Base-by-base conservation (phyloP, 2,113 vertebrate species). In the Dascyllus trimaculatus region DNA sequence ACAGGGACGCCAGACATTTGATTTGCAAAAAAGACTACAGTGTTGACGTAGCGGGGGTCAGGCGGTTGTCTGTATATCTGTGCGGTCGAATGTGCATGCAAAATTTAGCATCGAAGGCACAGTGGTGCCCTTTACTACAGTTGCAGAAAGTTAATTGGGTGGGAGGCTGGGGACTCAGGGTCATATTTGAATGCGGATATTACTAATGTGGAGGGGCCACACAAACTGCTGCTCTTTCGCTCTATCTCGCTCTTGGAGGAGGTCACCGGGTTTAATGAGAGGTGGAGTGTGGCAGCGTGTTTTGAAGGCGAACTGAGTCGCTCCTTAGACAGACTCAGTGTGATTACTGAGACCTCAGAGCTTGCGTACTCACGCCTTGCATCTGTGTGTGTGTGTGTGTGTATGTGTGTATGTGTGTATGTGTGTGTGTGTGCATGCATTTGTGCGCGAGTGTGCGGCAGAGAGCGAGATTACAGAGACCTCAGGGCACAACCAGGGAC, bases 231-330 rank as follows among this genome's bases (percentile, higher is more conserved):
- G 4, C 72, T 17, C 56, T 43, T 43, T 32, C 25, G 18, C 51
- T 67, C 65, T 60, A 13, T 79, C 52, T 65, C 49, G 57, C 61
- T 60, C 52, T 11, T 17, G 53, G 62, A 60, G 81, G 69, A 92
- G 91, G 88, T 91, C 92, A 89, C 40, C 14, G 86, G 73, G 92
- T 93, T 91, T 89, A 90, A 84, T 78, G 82, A 87, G 87, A 91
- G 85, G 60, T 89, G 87, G 91, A 89, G 91, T 81, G 82, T 78
- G 89, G 84, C 82, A 49, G 82, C 76, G 75, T 78, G 68, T 87
- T 87, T 83, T 71, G 73, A 86, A 81, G 91, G 81, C 76, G 11
- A 70, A 79, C 83, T 49, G 60, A 90, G 76, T 68, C 40, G 70
- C 74, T 85, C 82, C 85, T 86, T 59, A 89, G 83, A 88, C 84